Evolutionary conservation across 2,113 vertebrate genomes (phyloP).

Genomic region (Megaptera novaeangliae): DNA sequence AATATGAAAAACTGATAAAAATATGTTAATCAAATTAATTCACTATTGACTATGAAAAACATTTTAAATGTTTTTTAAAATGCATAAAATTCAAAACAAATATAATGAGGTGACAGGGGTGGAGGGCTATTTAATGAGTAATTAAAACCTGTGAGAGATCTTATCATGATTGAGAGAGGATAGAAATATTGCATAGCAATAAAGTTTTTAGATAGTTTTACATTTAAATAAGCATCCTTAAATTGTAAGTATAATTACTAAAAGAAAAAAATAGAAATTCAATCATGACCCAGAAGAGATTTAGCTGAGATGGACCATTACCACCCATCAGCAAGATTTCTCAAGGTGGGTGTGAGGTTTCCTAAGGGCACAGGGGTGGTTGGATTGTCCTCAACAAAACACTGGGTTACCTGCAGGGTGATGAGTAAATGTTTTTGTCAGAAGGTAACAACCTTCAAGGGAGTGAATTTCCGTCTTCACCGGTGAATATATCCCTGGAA

Average conservation of each 20-base stretch:
- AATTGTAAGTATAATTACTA: not conserved
- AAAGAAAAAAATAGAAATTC: not conserved
- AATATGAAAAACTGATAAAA: not conserved
- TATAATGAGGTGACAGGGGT: not conserved
- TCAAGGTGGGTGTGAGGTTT: not conserved
- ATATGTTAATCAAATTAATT: not conserved
- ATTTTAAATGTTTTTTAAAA: not conserved
- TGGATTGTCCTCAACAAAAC: not conserved
- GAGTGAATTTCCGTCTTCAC: not conserved
- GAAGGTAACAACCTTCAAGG: not conserved
- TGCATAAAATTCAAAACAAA: not conserved
- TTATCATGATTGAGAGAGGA: not conserved
- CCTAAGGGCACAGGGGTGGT: not conserved
- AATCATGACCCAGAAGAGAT: not conserved
- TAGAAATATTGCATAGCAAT: not conserved
- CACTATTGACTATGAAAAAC: not conserved
- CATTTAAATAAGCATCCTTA: not conserved
- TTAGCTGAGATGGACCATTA: not conserved
- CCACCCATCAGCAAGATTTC: not conserved
- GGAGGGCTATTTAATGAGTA: not conserved
- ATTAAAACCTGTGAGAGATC: not conserved
- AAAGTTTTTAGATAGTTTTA: not conserved
- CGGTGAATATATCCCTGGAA: not conserved
- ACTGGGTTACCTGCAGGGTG: not conserved
- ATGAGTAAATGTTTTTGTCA: not conserved